Evolutionary conservation across 1,140 invertebrate species (phyloP), one percentile per base, ranked within the genome.

Genomic region (Macrocentrus cingulum): DNA sequence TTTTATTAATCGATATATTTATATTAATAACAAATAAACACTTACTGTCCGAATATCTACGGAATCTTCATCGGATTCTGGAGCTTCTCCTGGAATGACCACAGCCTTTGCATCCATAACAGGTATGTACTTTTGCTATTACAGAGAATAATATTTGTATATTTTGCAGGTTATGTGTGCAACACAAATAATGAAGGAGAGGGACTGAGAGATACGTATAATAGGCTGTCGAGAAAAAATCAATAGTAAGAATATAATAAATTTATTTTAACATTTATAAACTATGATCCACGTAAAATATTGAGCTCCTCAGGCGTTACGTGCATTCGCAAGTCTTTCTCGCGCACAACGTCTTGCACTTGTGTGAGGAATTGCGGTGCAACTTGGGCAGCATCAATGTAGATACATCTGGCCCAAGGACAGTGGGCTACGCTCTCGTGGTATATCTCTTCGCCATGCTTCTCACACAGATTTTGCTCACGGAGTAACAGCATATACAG

Each of bases 231-330:
- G n/a, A n/a, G n/a, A n/a, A n/a, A n/a, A n/a, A n/a, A n/a, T n/a
- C n/a, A n/a, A n/a, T n/a, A n/a, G n/a, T n/a, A n/a, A n/a, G n/a
- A n/a, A n/a, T n/a, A 11, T 19, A 2, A 19, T 18, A 19, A 51
- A 19, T 51, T 18, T 8, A 19, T 18, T 32, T 13, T 29, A 2
- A 29, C 4, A 15, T 2, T 11, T 11, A 23, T 41, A 34, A 11
- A 42, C 9, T 59, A 67, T 73, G 66, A 78, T 62, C 71, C 76
- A 59, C 85, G 75, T 15, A 89, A 70, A 50, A 88, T 83, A 61
- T 87, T 82, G 19, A 89, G 75, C 70, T 90, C 88, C 69, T 89
- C 87, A 1, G 86, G 84, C 3, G 87, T 83, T 0, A 88, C 84
- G 65, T 88, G 88, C 34, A 88, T 78, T 58, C 87, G 71, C 5